Evolutionary conservation across 2,797 vertebrate genomes (phyloP), one percentile per base, ranked within the genome.

Genomic region (Urocyon cinereoargenteus): DNA sequence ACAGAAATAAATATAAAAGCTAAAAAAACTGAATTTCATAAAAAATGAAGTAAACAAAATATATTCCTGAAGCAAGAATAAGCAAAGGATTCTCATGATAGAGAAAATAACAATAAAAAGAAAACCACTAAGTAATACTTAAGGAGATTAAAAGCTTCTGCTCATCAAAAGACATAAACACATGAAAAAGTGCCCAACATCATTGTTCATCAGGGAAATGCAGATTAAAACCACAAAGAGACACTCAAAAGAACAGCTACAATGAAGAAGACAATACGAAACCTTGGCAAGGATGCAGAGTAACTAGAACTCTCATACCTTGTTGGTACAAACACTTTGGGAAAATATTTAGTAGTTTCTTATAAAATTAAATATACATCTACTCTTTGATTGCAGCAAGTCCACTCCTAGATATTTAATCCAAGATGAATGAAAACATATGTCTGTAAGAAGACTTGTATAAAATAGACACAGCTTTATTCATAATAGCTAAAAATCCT

Each of bases 361-460:
- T 77, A 59, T 28, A 75, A 89, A 94, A 55, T 85, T 90, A 86
- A 85, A 86, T 22, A 86, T 7, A 84, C 16, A 89, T 8, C 22
- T 91, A 85, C 24, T 86, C 51, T 94, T 83, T 59, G 4, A 72
- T 94, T 31, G 7, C n/a, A 12, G 1, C 26, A 72, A 59, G 90
- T 82, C 34, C 4, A 89, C 6, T 84, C 40, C 26, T 82, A 83
- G 11, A 84, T 61, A 77, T 62, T 62, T 86, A 40, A 84, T 72
- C 62, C 61, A 87, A 83, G 55, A 93, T 31, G 92, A 88, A 75
- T 82, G 34, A 77, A 92, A 90, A 97, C 13, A 70, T 61, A 86
- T 28, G 61, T 18, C 45, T 51, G 75, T 64, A 89, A 91, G 87
- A 89, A 90, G 12, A 91, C 49, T 22, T 91, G 28, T 51, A 28